Percentiles rank a stretch among this genome's conserved stretches.
These are phyloP conservation scores for Raja brachyura DNA, from an alignment of 2,113 vertebrate genomes.

Conservation along the genomic window DNA sequence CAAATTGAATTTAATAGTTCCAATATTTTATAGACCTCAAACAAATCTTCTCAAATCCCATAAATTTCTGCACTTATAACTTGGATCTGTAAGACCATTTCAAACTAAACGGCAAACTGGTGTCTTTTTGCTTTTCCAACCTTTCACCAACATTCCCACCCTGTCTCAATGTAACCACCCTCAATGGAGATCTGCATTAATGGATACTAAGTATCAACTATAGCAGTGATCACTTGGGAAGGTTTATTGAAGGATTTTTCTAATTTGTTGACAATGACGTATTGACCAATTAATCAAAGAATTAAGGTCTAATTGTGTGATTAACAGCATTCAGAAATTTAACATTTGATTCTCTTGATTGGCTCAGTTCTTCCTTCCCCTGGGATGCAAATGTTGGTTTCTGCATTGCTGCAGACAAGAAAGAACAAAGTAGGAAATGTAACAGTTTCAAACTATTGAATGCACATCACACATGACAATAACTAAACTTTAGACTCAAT, in stretches of 20 bases:
- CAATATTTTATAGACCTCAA: not conserved
- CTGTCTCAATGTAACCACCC: not conserved
- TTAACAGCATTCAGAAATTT: not conserved
- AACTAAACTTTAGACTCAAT: not conserved
- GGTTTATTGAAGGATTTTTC: not conserved
- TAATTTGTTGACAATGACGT: not conserved
- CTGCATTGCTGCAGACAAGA: not conserved
- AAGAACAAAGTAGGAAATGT: not conserved
- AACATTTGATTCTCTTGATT: not conserved
- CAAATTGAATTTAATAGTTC: too few species aligned
- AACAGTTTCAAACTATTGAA: not conserved
- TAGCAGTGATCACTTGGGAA: not conserved
- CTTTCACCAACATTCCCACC: too few species aligned
- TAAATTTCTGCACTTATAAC: not conserved
- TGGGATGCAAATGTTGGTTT: not conserved
- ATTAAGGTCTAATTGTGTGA: not conserved
- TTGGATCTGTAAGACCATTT: not conserved
- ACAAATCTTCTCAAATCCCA: not conserved
- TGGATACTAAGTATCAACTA: not conserved
- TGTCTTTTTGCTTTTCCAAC: not conserved
- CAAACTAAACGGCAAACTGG: not conserved
- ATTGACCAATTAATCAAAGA: not conserved
- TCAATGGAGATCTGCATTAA: not conserved
- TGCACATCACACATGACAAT: not conserved
- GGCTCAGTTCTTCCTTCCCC: not conserved